Evolutionary conservation across 2,113 vertebrate species (phyloP), one percentile per base, ranked within the genome.

Genomic region (Cynocephalus volans): DNA sequence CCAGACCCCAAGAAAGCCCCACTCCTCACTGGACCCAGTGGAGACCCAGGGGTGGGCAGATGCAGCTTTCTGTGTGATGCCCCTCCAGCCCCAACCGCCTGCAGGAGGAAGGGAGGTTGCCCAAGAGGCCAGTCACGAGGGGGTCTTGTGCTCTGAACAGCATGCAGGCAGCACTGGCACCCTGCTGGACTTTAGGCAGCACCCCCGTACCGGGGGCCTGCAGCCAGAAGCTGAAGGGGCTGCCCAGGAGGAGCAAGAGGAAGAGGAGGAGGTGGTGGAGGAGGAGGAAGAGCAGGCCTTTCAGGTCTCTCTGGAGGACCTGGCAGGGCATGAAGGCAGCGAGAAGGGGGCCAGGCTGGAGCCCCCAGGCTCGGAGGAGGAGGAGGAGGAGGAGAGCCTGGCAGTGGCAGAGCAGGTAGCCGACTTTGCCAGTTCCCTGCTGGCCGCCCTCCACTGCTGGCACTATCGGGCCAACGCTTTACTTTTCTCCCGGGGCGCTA

Each of bases 391-490:
- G 72, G 99, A 99, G 98, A 98, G 98, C 97, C 98, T 99, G 98
- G 99, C 99, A 98, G 99, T 98, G 98, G 99, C 98, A 56, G 99
- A 99, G 98, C 99, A 99, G 99, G 99, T 99, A 99, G 99, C 99
- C 67, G 99, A 99, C 98, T 99, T 99, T 98, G 99, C 99, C 98
- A 99, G 99, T 98, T 99, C 99, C 97, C 98, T 99, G 98, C 98
- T 99, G 98, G 99, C 99, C 85, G 99, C 99, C 98, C 99, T 99
- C 99, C 99, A 99, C 98, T 99, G 99, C 99, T 99, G 99, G 99
- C 99, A 99, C 98, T 99, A 99, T 99, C 99, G 98, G 97, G 99
- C 99, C 99, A 99, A 98, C 98, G 99, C 99, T 99, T 99, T 99
- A 99, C 99, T 99, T 99, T 99, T 99, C 97, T 98, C 99, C 99